Evolutionary conservation across 2,888 invertebrate genomes (phyloP).

Genomic region (Geotrupes spiniger): DNA sequence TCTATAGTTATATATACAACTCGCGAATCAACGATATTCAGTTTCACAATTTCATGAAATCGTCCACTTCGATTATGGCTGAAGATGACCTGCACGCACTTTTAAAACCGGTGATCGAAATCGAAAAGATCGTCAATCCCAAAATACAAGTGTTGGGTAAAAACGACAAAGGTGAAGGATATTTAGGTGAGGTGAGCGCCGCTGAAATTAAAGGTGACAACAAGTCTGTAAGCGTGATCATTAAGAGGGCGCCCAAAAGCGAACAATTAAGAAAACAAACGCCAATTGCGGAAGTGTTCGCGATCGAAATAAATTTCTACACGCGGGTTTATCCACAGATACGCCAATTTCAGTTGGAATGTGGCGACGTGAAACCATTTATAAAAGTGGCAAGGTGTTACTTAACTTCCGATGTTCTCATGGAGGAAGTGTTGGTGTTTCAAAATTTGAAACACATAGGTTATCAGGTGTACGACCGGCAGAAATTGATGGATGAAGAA

Average conservation of each 20-base stretch:
- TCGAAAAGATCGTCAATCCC: constrained; percentile 7
- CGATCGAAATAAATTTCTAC: constrained; percentile 14
- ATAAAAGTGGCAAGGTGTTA: constrained; percentile 22
- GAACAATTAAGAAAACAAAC: constrained; percentile 13
- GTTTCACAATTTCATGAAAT: too few species aligned
- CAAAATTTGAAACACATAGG: constrained; percentile 34
- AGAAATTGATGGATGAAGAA: constrained; percentile 32
- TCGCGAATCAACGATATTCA: too few species aligned
- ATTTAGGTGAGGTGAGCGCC: constrained; percentile 4
- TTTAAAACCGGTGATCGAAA: constrained; percentile 3
- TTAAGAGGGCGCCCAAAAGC: constrained; percentile 10
- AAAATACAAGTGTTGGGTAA: constrained; percentile 7
- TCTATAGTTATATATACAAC: too few species aligned
- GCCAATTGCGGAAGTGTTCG: not conserved
- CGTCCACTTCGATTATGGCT: too few species aligned
- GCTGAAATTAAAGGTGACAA: constrained; percentile 7
- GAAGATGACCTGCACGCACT: not conserved
- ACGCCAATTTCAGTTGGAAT: constrained; percentile 12
- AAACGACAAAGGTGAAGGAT: constrained; percentile 11
- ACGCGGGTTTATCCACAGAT: constrained; percentile 8
- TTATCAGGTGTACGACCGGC: constrained; percentile 34
- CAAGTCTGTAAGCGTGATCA: constrained; percentile 9
- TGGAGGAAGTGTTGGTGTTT: constrained; percentile 32
- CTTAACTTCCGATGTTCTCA: constrained; percentile 8
- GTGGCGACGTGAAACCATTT: constrained; percentile 7